Evolutionary conservation across 2,888 invertebrate genomes (phyloP).

Genomic region (Lissonota sp.): DNA sequence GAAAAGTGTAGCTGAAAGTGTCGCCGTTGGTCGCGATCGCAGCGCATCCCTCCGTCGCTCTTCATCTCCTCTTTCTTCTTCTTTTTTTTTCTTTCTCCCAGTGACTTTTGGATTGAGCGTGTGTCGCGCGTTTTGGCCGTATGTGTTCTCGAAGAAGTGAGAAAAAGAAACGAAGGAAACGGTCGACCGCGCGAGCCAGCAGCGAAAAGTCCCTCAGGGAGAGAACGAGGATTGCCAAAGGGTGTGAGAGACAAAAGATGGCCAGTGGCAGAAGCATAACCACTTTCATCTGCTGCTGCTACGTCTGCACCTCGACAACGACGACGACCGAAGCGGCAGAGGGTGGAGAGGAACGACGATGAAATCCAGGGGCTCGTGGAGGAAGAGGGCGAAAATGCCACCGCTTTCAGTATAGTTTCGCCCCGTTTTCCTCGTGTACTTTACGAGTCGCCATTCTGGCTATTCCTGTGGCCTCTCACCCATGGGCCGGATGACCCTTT

Average conservation of each 20-base stretch:
- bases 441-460: slow-evolving; percentile 58
- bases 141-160: slow-evolving; percentile 8
- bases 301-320: slow-evolving; percentile 69
- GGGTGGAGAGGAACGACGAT: slow-evolving; percentile 33
- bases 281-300: slow-evolving; percentile 76
- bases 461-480: slow-evolving; percentile 55
- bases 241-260: slow-evolving; percentile 67
- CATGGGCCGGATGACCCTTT: slow-evolving; percentile 40
- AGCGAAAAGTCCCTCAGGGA: slow-evolving; percentile 38
- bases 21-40: slow-evolving; percentile 17
- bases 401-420: slow-evolving; percentile 71
- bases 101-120: slow-evolving; percentile 46
- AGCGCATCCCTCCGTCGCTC: not conserved
- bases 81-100: slow-evolving; percentile 18
- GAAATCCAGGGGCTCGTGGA: not conserved
- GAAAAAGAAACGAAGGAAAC: slow-evolving; percentile 30
- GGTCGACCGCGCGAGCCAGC: slow-evolving; percentile 35
- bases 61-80: slow-evolving; percentile 15
- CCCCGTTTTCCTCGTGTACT: slow-evolving; percentile 62
- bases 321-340: slow-evolving; percentile 5
- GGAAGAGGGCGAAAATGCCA: slow-evolving; percentile 74
- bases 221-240: slow-evolving; percentile 30
- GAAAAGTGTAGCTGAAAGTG: slow-evolving; percentile 52
- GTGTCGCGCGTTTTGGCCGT: not conserved
- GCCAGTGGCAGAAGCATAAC: slow-evolving; percentile 75